Evolutionary conservation across 1,140 invertebrate genomes (phyloP).

Genomic region (Vanessa tameamea): DNA sequence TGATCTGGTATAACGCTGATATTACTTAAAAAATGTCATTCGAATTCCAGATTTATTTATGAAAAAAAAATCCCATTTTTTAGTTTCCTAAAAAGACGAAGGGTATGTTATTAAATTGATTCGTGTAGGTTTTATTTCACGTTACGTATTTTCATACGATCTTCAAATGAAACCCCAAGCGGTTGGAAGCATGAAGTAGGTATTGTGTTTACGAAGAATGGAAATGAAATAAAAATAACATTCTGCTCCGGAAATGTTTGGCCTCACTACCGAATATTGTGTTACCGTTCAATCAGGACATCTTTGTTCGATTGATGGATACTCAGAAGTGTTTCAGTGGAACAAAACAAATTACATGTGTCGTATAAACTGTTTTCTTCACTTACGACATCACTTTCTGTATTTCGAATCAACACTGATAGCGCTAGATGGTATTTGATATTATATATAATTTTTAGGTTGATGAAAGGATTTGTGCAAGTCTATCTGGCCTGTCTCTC

Average conservation of each 20-base stretch:
- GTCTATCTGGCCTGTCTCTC: no score
- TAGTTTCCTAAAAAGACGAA: background rate
- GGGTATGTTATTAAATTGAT: background rate
- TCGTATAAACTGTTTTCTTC: slow-evolving; percentile 28
- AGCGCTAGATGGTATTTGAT: no score
- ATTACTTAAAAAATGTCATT: no score
- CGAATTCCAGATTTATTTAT: no score
- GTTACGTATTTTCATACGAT: slow-evolving; percentile 10
- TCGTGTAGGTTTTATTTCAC: background rate
- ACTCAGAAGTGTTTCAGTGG: slow-evolving; percentile 43
- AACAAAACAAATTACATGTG: slow-evolving; percentile 39
- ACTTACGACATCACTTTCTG: slow-evolving; percentile 41
- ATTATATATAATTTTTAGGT: no score
- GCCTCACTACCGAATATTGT: slow-evolving; percentile 52
- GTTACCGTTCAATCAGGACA: slow-evolving; percentile 65
- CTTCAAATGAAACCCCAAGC: slow-evolving; percentile 3
- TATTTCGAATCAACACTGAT: background rate
- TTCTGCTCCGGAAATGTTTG: slow-evolving; percentile 37
- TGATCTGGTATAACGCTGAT: no score
- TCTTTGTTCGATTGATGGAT: slow-evolving; percentile 62
- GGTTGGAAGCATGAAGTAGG: slow-evolving; percentile 14
- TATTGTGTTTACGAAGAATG: slow-evolving; percentile 23
- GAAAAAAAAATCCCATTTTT: no score
- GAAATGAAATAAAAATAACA: slow-evolving; percentile 32
- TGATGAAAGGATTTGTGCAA: no score